Base-by-base conservation (phyloP, 2,113 vertebrate species). In the Rhinolophus sinicus region DNA sequence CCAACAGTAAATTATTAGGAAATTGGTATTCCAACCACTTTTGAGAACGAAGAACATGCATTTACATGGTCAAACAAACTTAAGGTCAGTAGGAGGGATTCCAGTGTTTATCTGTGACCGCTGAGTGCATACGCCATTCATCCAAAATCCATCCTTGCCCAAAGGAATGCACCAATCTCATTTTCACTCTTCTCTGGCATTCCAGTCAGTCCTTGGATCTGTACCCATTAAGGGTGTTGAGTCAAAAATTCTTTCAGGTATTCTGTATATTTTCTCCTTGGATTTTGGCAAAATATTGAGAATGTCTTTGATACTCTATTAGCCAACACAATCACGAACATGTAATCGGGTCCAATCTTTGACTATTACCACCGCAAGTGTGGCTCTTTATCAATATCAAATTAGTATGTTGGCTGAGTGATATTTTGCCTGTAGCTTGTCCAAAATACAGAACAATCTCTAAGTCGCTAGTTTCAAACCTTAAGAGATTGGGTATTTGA, bases 11-110 rank as follows among this genome's bases (percentile, higher is more conserved):
- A 95, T 97, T 93, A 93, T 97, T 94, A 92, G 40, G 97, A 97
- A 97, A 97, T 98, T 70, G 87, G 12, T 75, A 81, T 84, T 93
- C 97, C 96, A 93, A 67, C 82, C 72, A 96, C 90, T 97, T 93
- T 93, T 85, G 96, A 97, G 30, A 44, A 91, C 87, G 97, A 97
- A 97, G 96, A 97, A 96, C 75, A 35, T 95, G 56, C 84, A 97
- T 70, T 97, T 95, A 76, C 91, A 97, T n/a, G 65, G 38, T 40
- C n/a, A 94, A 96, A 85, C 77, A 87, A 95, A 98, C 54, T 40
- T 62, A 64, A 97, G 88, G 73, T 92, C 76, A 98, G 98, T 94
- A 92, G 94, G 73, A 97, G 58, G 0, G 88, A 70, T 85, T 88
- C 54, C 47, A 62, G 83, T 92, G 35, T 95, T 94, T 90, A 26